Evolutionary conservation across 2,113 vertebrate genomes (phyloP).

Genomic region (Calyptommatus sinebrachiatus): DNA sequence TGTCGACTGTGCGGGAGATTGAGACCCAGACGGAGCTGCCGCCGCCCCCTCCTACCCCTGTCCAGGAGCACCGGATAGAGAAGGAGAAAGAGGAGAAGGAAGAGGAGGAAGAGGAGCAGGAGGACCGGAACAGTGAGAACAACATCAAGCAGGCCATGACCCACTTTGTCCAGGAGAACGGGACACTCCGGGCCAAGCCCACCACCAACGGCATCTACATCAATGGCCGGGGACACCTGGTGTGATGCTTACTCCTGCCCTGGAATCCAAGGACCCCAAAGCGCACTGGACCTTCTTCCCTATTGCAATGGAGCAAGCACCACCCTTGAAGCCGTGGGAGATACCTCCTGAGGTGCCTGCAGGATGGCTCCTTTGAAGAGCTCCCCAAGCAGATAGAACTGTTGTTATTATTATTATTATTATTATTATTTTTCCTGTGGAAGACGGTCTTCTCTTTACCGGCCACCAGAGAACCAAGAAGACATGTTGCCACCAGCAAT

Average conservation of each 20-base stretch:
- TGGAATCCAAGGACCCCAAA: not conserved
- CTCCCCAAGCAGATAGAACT: not conserved
- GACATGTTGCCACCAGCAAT: not conserved
- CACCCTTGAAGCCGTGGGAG: not conserved
- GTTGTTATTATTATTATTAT: no score
- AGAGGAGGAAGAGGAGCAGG: conserved; percentile 53
- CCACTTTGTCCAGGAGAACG: conserved; percentile 86
- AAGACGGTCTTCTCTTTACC: not conserved
- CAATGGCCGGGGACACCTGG: conserved; percentile 77
- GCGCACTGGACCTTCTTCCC: not conserved
- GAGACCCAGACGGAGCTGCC: conserved; percentile 80
- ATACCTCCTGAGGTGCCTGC: not conserved
- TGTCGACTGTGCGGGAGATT: conserved; percentile 70
- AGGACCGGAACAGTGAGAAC: conserved; percentile 60
- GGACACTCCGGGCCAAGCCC: conserved; percentile 79
- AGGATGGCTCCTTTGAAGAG: no score
- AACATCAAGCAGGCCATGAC: conserved; percentile 80
- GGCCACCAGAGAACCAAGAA: not conserved
- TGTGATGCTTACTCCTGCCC: conserved; percentile 66
- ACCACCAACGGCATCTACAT: conserved; percentile 83
- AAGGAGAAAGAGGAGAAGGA: conserved; percentile 35
- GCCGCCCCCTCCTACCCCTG: conserved; percentile 56
- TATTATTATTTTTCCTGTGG: not conserved
- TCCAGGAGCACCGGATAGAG: conserved; percentile 42
- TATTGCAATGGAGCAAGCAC: not conserved